Base-by-base conservation (phyloP, 2,797 vertebrate species). In the Danio albolineatus region DNA sequence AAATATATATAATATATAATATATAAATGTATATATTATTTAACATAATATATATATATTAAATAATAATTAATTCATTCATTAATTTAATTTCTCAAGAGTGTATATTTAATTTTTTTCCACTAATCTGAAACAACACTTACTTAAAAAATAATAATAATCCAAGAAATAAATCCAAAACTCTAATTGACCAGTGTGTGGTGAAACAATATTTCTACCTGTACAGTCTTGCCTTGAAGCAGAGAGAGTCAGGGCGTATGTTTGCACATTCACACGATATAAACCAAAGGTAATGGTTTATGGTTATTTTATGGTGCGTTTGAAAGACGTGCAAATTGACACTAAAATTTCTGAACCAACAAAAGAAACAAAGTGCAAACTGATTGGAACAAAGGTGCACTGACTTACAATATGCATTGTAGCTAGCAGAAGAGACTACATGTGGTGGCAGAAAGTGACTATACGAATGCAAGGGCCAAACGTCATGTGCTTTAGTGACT, bases 301-400 rank as follows among this genome's bases (percentile, higher is more conserved):
- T 78, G 41, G n/a, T 2, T 41, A 19, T 28, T 61, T 70, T 70
- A 78, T 70, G 76, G 17, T 41, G 54, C n/a, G 44, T 49, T 57
- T 46, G 19, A 14, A 44, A 65, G 39, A 36, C 10, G 5, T 56
- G 16, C 69, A 71, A 12, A 66, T 5, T 12, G 17, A 64, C 13
- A 64, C 13, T 54, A n/a, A 60, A 59, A 16, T 14, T 14, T 28
- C 5, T 36, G 41, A 67, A 57, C 21, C n/a, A 59, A 59, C 53
- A 69, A 67, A 14, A n/a, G 71, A 73, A 39, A n/a, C 19, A 74
- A 56, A 74, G 71, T 60, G 16, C 57, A 60, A 60, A 51, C 13
- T 39, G 28, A 13, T 41, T 60, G 4, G 6, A 74, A 38, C 43
- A 61, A n/a, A 61, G 44, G 57, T 74, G 10, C 0, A 28, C 14